Percentiles rank a stretch among this genome's conserved stretches.
phyloP scores from a whole-genome alignment of 2,113 vertebrate genomes.

The Spermophilus dauricus region DNA sequence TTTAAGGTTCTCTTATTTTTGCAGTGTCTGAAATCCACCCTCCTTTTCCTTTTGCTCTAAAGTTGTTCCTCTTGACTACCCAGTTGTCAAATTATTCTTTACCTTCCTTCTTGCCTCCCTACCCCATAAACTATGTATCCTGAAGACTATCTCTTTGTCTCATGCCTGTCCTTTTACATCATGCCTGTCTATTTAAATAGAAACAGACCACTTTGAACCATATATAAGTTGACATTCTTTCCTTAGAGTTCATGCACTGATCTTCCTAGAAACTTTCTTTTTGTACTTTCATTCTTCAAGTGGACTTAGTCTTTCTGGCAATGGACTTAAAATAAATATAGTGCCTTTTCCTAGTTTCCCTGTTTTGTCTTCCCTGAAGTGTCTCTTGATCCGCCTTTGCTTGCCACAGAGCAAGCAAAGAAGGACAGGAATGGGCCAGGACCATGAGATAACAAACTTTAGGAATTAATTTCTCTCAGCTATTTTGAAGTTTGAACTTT shows the following conservation, averaged over 20 bases:
- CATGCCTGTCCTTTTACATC: neutral
- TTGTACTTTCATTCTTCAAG: neutral
- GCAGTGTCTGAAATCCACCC: neutral
- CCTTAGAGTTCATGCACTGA: neutral
- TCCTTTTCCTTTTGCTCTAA: neutral
- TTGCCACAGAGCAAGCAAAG: neutral
- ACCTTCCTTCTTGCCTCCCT: neutral
- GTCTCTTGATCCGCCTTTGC: neutral
- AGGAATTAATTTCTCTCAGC: neutral
- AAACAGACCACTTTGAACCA: neutral
- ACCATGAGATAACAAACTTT: neutral
- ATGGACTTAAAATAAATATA: constrained; percentile 19
- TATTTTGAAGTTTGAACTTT: constrained; percentile 12
- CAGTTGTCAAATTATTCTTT: neutral
- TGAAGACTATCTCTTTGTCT: neutral
- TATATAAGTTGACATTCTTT: neutral
- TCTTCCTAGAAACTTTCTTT: constrained; percentile 13
- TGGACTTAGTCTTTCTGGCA: constrained; percentile 9
- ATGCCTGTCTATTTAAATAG: neutral
- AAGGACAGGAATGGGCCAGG: neutral
- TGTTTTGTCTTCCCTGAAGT: neutral
- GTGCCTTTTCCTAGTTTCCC: neutral
- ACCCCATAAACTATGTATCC: neutral
- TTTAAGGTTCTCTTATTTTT: neutral
- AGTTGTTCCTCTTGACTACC: neutral